Evolutionary conservation across 2,797 vertebrate species (phyloP).

Genomic region (Gila robusta): DNA sequence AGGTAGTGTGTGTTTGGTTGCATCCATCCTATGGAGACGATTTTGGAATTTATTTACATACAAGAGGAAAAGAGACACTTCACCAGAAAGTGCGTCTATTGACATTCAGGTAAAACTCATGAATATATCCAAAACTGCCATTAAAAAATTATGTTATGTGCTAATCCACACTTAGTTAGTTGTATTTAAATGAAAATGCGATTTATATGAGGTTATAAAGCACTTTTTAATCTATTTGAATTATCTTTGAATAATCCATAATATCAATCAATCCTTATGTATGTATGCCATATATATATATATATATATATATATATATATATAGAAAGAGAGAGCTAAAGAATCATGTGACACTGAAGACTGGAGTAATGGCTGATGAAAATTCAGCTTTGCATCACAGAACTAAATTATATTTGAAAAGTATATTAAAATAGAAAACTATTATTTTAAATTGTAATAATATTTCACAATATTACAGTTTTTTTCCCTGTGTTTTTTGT

Average conservation of each 20-base stretch:
- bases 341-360: no score
- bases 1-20: conserved; percentile 86
- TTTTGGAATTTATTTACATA: conserved; percentile 82
- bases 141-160: not conserved
- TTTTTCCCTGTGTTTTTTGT: accelerated
- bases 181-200: not conserved
- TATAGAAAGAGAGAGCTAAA: no score
- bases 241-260: not conserved
- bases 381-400: no score
- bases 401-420: no score
- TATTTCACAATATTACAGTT: no score
- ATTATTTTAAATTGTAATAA: no score
- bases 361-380: no score
- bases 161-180: not conserved
- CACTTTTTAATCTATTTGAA: not conserved
- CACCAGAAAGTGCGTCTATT: conserved; percentile 64
- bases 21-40: conserved; percentile 85
- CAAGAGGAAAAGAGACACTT: conserved; percentile 76
- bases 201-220: not conserved
- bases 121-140: not conserved
- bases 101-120: conserved; percentile 83
- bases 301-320: no score
- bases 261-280: no score
- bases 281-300: no score
- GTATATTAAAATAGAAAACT: no score